A percentile compares a stretch with the other conserved stretches of the same genome.
phyloP scores from a whole-genome alignment of 2,888 invertebrate species.

The Pasiphila rectangulata region DNA sequence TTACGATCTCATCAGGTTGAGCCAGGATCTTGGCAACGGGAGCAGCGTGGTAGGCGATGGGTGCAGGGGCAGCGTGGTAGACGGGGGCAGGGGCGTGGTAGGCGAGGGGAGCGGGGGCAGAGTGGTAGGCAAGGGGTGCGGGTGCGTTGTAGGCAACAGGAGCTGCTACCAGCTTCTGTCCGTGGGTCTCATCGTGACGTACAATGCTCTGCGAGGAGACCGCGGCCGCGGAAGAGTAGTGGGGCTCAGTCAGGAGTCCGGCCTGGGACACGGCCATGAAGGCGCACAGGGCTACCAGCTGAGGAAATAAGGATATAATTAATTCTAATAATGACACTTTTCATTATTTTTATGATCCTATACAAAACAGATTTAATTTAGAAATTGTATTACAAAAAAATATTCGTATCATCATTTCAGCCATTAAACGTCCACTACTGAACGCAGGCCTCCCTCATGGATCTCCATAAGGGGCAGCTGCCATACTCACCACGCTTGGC shows the following conservation, averaged over 20 bases:
- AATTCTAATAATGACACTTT: no score
- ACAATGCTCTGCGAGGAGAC: slow-evolving; percentile 63
- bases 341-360: no score
- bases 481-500: no score
- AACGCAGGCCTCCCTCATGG: no score
- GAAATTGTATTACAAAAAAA: no score
- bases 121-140: slow-evolving; percentile 47
- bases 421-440: no score
- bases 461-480: no score
- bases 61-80: slow-evolving; percentile 40
- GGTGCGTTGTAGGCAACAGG: slow-evolving; percentile 40
- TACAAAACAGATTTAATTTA: no score
- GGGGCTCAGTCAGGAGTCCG: slow-evolving; percentile 49
- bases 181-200: slow-evolving; percentile 55
- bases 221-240: slow-evolving; percentile 63
- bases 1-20: slow-evolving; percentile 46
- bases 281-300: slow-evolving; percentile 44
- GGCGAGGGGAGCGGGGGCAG: slow-evolving; percentile 38
- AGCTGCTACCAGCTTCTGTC: slow-evolving; percentile 32
- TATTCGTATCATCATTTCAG: no score
- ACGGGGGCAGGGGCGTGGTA: slow-evolving; percentile 32
- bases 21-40: slow-evolving; percentile 41
- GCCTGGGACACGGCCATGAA: slow-evolving; percentile 42
- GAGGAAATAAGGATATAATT: slow-evolving; percentile 22
- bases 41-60: slow-evolving; percentile 39